Evolutionary conservation across 1,140 invertebrate species (phyloP), one percentile per base, ranked within the genome.

Genomic region (Nymphalis io): DNA sequence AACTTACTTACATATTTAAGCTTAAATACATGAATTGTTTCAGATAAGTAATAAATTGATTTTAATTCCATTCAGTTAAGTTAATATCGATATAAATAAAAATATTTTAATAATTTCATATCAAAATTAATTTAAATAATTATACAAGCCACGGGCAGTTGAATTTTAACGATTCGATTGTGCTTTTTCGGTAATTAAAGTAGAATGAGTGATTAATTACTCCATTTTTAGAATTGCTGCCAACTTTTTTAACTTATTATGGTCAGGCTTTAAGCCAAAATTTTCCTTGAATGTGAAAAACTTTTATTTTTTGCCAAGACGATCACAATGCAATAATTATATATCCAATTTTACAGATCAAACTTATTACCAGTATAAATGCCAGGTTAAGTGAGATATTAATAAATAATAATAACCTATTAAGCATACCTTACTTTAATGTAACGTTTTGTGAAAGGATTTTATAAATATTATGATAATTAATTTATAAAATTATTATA

Each of bases 221-320:
- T 66, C 61, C 68, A 64, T 68, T 65, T 60, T 21, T 68, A 39
- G 20, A 44, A 68, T 51, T 40, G 55, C 23, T 74, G 73, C 73
- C 73, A 74, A 71, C 44, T 71, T 74, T 70, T 67, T 53, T 68
- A 42, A 68, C 60, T 74, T 71, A 74, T 71, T 66, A 62, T 57
- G 60, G 64, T 46, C 40, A 58, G 68, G 65, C 42, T 55, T 21
- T 38, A 39, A 39, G 68, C 73, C 68, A 74, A 74, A 68, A 59
- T 38, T 60, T 60, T 62, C 42, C 68, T 68, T 55, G 48, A 58
- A 55, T 40, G 64, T 60, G 62, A 38, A 20, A 57, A 15, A 44
- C 21, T 53, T 60, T 57, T 67, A 70, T 48, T 59, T 70, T 63
- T 63, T 68, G 53, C 21, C 60, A 60, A 59, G 48, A 51, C 27